Evolutionary conservation across 2,888 invertebrate genomes (phyloP).

Genomic region (Poecilobothrus nobilitatus): DNA sequence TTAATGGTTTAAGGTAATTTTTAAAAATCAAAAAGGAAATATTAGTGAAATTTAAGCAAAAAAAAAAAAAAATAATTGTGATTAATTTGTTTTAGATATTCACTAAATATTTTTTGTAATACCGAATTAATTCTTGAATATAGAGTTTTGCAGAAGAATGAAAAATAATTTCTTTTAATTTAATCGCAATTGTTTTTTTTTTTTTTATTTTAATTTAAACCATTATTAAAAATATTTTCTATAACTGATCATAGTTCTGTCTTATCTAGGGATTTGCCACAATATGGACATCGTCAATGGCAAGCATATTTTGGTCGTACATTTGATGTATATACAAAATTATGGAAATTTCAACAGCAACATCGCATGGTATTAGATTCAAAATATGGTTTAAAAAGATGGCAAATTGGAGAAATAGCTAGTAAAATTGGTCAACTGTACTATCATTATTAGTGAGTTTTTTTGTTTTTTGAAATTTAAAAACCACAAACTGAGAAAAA

Average conservation of each 20-base stretch:
- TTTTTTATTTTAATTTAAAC: too few relatives aligned
- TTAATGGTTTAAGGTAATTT: constrained; percentile 81
- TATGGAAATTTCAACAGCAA: constrained; percentile 98
- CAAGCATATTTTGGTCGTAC: constrained; percentile 94
- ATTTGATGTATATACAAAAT: constrained; percentile 93
- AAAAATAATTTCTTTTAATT: background rate
- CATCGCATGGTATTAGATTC: constrained; percentile 83
- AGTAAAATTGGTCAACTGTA: constrained; percentile 98
- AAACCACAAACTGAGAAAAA: too few relatives aligned
- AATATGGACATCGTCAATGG: constrained; percentile 97
- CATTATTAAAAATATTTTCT: background rate
- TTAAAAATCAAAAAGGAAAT: background rate
- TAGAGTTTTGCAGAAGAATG: too few relatives aligned
- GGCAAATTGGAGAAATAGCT: constrained; percentile 98
- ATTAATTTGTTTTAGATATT: background rate
- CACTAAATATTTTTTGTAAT: too few relatives aligned
- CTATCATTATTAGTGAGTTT: constrained; percentile 92
- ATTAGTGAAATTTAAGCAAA: background rate
- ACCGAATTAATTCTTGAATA: too few relatives aligned
- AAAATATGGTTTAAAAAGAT: constrained; percentile 90
- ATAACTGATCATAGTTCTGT: constrained; percentile 3
- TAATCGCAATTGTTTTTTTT: too few relatives aligned
- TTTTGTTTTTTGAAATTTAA: background rate
- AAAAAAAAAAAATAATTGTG: background rate
- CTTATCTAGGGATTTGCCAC: constrained; percentile 77